Base-by-base conservation (phyloP, 1,140 invertebrate genomes). In the Euura lappo region DNA sequence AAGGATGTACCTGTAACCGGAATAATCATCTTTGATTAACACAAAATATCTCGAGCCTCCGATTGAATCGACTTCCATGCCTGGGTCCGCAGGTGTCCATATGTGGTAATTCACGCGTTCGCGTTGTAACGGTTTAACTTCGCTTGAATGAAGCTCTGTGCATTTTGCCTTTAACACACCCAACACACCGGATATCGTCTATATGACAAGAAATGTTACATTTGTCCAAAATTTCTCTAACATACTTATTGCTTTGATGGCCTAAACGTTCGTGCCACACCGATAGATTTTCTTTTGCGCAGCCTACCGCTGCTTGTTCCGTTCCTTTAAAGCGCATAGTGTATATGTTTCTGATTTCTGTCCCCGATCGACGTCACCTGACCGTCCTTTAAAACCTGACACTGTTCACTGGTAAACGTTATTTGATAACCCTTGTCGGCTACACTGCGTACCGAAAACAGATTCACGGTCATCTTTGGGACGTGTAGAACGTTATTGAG, bases 401-500 rank as follows among this genome's bases (percentile, higher is more conserved):
- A 51, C 47, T 11, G 1, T 8, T 51, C 47, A 7, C 7, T 51
- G 11, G 7, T 51, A 11, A 51, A 51, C 11, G 11, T 51, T 8
- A 51, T 11, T 11, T 51, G 7, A 51, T 51, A 51, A 11, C 47
- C 47, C 11, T 76, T 72, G 46, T 67, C 44, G 75, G 73, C 45
- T 78, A 73, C 11, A 73, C 74, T 43, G 69, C 76, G 67, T 28
- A 78, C 69, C 13, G 79, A 80, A 68, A 80, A 78, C n/a, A 80
- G 68, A 68, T 79, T 80, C 71, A 68, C 74, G 10, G 44, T 43
- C 47, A 80, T 74, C 8, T 75, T 65, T 4, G 78, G 77, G 47
- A 79, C 78, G 65, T 74, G 74, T 76, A 77, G 79, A 0, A 80
- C 84, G 71, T 86, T 81, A 2, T 80, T 69, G n/a, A 85, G 74